phyloP scores from a whole-genome alignment of 2,113 vertebrate species.

The Clarias batrachus region DNA sequence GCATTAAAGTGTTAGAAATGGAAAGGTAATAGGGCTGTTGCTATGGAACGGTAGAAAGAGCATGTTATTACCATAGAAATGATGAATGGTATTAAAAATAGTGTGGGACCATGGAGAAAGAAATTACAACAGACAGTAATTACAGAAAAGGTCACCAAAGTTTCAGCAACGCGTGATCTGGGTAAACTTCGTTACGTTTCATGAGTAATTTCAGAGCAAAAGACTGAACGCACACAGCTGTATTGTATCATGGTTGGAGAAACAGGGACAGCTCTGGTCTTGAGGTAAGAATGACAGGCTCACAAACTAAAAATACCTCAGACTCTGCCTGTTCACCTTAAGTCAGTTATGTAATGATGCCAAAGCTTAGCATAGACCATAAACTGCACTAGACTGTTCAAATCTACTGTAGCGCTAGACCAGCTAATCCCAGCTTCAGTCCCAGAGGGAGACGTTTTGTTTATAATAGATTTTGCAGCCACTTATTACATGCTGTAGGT shows the following conservation, averaged over 20 bases:
- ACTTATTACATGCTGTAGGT: background rate
- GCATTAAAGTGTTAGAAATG: slow-evolving; percentile 42
- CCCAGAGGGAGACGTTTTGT: background rate
- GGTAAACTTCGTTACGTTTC: background rate
- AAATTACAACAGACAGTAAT: background rate
- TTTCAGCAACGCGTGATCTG: background rate
- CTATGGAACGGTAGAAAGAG: slow-evolving; percentile 29
- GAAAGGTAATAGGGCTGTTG: slow-evolving; percentile 32
- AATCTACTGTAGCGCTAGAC: background rate
- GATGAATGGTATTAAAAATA: slow-evolving; percentile 39
- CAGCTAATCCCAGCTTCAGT: background rate
- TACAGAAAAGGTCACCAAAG: slow-evolving; percentile 11
- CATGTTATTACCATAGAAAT: slow-evolving; percentile 48
- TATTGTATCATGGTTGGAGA: background rate
- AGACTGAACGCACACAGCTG: background rate
- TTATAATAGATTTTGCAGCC: background rate
- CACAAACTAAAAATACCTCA: slow-evolving; percentile 17
- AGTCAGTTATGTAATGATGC: slow-evolving; percentile 25
- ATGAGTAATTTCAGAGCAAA: background rate
- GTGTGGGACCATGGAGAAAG: slow-evolving; percentile 29
- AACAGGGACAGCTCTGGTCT: slow-evolving; percentile 12
- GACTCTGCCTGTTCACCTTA: slow-evolving; percentile 9
- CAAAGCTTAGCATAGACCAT: background rate
- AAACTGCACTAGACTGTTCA: background rate
- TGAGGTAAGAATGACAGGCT: slow-evolving; percentile 12